Base-by-base conservation (phyloP, 2,113 vertebrate species). In the Gadus chalcogrammus region DNA sequence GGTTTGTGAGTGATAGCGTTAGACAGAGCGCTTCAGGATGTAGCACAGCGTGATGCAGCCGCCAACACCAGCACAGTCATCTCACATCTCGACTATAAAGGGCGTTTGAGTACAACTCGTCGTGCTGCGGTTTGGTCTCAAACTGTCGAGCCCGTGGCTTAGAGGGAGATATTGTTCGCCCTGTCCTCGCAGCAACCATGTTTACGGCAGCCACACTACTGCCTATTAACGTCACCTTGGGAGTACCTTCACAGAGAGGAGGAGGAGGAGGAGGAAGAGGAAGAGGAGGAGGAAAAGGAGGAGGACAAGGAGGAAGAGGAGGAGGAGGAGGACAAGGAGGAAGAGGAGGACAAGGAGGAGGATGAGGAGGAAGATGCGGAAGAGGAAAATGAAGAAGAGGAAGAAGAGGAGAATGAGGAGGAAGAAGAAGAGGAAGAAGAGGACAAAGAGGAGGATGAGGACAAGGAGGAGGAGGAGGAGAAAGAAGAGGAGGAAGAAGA, bases 141-240 rank as follows among this genome's bases (percentile, higher is more conserved):
- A 78, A 61, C 0, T 28, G 72, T 76, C 78, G 67, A 16, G 76
- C 72, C 72, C 63, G 70, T 22, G n/a, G 78, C 73, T 75, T 61
- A 55, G 16, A 16, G 68, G 42, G 22, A 67, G 72, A 74, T 73
- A 81, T 83, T 77, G 81, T 83, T 79, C 74, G 65, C 69, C 77
- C 84, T 84, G 85, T 86, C 82, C 83, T 77, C 68, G 52, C 27
- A 77, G 70, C 78, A 72, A 82, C 74, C 4, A 35, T 35, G 74
- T 77, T 81, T 85, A 81, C 70, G 71, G 71, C 78, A 82, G 74
- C 24, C 24, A 24, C 65, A 75, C 75, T 74, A 56, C 64, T 61
- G 65, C 65, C 75, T 75, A 81, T 84, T 78, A 85, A 80, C 73
- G 79, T 84, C 81, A 87, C 79, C 77, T 85, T 86, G 80, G 84